Conservation (phyloP, 2,797 vertebrate genomes). For the Poeciliopsis paucimaculata region DNA sequence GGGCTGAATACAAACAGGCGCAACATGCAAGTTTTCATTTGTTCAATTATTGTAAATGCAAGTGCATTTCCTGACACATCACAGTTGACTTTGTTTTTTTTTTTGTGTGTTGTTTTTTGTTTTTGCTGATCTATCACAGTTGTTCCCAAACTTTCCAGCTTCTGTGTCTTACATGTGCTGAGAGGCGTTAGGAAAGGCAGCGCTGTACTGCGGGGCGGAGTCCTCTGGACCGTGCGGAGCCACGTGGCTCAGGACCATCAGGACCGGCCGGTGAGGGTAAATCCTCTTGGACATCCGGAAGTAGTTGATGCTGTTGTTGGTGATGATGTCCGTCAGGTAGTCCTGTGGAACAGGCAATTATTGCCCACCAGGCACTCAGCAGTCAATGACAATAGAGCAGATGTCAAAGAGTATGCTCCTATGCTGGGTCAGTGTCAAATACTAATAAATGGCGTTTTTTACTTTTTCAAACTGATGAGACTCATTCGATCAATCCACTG, state of each 20-base stretch:
- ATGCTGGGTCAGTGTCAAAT: background rate
- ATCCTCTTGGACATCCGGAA: constrained; percentile 94
- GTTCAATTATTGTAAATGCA: background rate
- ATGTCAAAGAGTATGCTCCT: constrained; percentile 4
- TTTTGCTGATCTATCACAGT: background rate
- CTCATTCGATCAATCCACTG: too few species aligned
- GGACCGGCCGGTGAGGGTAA: constrained; percentile 92
- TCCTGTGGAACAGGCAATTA: constrained; percentile 80
- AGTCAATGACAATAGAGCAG: constrained; percentile 25
- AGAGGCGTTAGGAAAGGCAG: constrained; percentile 92
- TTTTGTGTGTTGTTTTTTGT: background rate
- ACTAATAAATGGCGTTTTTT: background rate
- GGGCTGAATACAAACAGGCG: background rate
- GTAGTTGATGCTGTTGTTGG: constrained; percentile 95
- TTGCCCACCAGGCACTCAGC: constrained; percentile 22
- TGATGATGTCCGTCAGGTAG: constrained; percentile 97
- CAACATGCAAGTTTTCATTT: background rate
- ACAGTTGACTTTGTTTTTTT: background rate
- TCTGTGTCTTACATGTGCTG: constrained; percentile 92
- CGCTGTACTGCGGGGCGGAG: constrained; percentile 93
- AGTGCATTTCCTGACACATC: background rate
- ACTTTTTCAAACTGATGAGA: background rate
- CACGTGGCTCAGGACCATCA: constrained; percentile 96
- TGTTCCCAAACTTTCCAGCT: background rate
- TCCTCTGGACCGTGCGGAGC: constrained; percentile 97